phyloP scores from a whole-genome alignment of 2,888 invertebrate species.

The Pollenia angustigena region DNA sequence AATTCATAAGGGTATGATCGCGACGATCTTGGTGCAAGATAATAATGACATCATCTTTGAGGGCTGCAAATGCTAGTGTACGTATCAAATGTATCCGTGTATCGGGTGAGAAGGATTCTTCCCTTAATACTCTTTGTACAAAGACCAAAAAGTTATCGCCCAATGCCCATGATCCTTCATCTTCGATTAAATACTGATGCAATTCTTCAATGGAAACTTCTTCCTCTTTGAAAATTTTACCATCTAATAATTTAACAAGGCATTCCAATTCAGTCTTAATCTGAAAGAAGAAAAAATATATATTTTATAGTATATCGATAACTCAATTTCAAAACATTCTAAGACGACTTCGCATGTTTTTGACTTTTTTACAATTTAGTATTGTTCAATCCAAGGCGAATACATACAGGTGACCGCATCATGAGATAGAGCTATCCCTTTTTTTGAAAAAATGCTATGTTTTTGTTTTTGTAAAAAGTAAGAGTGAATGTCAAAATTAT shows the following conservation, averaged over 20 bases:
- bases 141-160: conserved; percentile 94
- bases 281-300: conserved; percentile 82
- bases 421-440: no score
- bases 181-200: conserved; percentile 93
- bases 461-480: no score
- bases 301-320: not conserved
- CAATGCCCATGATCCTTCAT: conserved; percentile 96
- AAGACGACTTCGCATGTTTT: no score
- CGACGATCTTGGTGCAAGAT: conserved; percentile 95
- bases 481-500: no score
- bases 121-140: conserved; percentile 88
- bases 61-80: conserved; percentile 90
- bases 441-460: no score
- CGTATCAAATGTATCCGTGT: conserved; percentile 89
- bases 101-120: conserved; percentile 86
- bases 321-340: not conserved
- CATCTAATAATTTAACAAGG: conserved; percentile 88
- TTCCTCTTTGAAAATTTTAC: conserved; percentile 90
- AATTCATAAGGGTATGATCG: conserved; percentile 95
- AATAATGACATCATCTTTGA: conserved; percentile 95
- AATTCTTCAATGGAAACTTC: conserved; percentile 91
- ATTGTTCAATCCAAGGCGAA: no score
- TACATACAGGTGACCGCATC: no score
- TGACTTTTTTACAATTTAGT: no score
- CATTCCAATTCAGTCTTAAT: conserved; percentile 90